Base-by-base conservation (phyloP, 1,140 invertebrate species). In the Phenacoccus solenopsis region DNA sequence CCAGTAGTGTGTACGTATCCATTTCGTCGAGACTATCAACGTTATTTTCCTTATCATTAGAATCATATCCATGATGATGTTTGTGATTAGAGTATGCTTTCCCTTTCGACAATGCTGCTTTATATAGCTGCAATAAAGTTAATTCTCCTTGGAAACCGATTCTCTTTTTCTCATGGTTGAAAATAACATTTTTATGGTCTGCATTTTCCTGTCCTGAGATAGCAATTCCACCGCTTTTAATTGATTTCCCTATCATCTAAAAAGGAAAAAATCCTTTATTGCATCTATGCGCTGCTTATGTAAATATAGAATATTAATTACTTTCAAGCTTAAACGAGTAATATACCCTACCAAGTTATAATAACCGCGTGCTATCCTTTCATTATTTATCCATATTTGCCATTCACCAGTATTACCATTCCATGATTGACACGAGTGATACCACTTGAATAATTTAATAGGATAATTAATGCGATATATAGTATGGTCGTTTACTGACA, bases 361-460 rank as follows among this genome's bases (percentile, higher is more conserved):
- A 78, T 89, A 91, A 69, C 90, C 90, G 75, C 89, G 82, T 71
- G 89, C 89, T 25, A 91, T 88, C 72, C 89, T 82, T 76, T 91
- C 89, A 27, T 86, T 85, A 77, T 91, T 90, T 59, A 92, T 85
- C 89, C 89, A 91, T 69, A 91, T 85, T 79, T 91, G 89, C 90
- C 90, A 92, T 79, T 92, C 89, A 57, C 89, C 90, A 12, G 89
- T 90, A 74, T 86, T 87, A 27, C 89, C 89, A 77, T 91, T 92
- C 90, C 90, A 92, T 69, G 89, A 90, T 74, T 89, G 86, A 75
- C 90, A 92, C 13, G 87, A 85, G 78, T 92, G 90, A 79, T 91
- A 91, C 90, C 90, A 92, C 77, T 86, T 84, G 79, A 89, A 87
- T 73, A 90, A 79, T 74, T 87, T 84, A 67, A 91, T 76, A 16